A percentile compares a stretch with the other conserved stretches of the same genome.
phyloP scores from a whole-genome alignment of 2,888 invertebrate species.

The Parelbella ahira region DNA sequence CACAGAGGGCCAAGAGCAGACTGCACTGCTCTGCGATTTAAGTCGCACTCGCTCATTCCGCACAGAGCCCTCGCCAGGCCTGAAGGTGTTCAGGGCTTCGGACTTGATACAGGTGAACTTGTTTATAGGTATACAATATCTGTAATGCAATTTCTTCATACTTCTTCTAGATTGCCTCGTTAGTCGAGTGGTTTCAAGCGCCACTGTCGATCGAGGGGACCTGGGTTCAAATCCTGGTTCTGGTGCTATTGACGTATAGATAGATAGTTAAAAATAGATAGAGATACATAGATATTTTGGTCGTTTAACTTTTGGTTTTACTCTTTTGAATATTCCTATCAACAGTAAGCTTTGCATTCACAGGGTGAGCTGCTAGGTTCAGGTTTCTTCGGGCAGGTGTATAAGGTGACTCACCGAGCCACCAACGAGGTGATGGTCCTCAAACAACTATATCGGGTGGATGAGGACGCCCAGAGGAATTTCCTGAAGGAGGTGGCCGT shows the following conservation, averaged over 20 bases:
- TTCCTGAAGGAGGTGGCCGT: constrained; percentile 98
- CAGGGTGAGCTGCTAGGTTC: constrained; percentile 94
- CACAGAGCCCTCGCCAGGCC: constrained; percentile 78
- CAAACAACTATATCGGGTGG: constrained; percentile 95
- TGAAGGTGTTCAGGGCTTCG: constrained; percentile 93
- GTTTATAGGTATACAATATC: too few species aligned
- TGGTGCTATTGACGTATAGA: too few species aligned
- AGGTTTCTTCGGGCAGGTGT: constrained; percentile 97
- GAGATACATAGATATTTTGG: too few species aligned
- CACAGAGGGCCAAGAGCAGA: constrained; percentile 46
- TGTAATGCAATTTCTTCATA: too few species aligned
- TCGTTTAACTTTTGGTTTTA: too few species aligned
- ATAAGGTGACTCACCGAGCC: constrained; percentile 93
- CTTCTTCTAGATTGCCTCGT: too few species aligned
- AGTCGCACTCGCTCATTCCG: constrained; percentile 94
- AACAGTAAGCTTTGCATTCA: too few species aligned
- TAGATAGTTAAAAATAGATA: too few species aligned
- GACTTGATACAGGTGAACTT: constrained; percentile 90
- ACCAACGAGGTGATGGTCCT: constrained; percentile 97
- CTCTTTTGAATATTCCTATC: too few species aligned
- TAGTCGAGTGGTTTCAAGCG: too few species aligned
- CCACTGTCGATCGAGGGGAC: too few species aligned
- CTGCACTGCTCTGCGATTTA: constrained; percentile 83
- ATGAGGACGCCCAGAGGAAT: constrained; percentile 96
- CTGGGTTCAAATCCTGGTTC: too few species aligned